Percentiles rank a stretch among this genome's conserved stretches.
Conservation (phyloP, 2,797 vertebrate genomes). For the Diglossa cyanea region DNA sequence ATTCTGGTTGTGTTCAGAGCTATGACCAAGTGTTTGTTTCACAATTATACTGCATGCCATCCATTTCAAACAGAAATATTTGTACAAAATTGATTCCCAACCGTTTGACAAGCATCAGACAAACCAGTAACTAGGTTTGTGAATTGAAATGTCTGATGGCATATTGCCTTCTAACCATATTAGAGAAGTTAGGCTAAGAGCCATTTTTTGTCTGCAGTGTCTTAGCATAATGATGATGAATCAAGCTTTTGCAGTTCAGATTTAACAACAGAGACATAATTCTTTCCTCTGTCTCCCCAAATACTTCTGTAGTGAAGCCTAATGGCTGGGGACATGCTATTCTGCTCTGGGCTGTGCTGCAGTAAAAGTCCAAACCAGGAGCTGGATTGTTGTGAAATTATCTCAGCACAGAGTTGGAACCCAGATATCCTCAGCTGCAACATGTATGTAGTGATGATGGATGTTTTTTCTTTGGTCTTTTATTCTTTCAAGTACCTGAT, state of each 20-base stretch:
- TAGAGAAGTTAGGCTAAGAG: constrained; percentile 4
- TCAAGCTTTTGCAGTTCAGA: not conserved
- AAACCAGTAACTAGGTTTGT: constrained; percentile 29
- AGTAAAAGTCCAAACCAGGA: not conserved
- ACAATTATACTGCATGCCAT: not conserved
- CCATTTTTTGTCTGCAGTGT: not conserved
- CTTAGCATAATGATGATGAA: not conserved
- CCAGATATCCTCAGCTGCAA: not conserved
- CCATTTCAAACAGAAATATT: constrained; percentile 38
- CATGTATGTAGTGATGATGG: not conserved
- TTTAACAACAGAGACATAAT: not conserved
- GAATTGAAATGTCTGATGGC: constrained; percentile 27
- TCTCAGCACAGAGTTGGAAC: not conserved
- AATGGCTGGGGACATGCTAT: not conserved
- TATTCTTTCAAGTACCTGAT: not conserved
- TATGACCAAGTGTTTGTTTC: not conserved
- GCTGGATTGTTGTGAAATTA: not conserved
- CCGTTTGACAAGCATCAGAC: constrained; percentile 41
- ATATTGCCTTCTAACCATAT: not conserved
- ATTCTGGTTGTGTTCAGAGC: not conserved
- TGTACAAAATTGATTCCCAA: constrained; percentile 14
- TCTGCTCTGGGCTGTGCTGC: not conserved
- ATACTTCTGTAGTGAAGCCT: not conserved
- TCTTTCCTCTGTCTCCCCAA: not conserved
- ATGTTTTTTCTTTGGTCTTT: not conserved